Conservation (phyloP, 1,140 invertebrate species). For the Hyphantria cunea region DNA sequence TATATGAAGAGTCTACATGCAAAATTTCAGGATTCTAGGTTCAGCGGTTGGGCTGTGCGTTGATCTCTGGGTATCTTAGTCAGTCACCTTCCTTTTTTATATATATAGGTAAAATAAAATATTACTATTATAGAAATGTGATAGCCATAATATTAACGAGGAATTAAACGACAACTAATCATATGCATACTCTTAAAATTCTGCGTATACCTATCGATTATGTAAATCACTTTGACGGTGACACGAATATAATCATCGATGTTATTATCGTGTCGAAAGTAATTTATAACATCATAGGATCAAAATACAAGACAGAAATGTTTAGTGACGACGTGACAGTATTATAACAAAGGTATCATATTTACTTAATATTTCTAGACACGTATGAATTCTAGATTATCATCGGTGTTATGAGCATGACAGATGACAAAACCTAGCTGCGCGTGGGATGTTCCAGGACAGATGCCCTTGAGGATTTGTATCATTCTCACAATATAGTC, state of each 20-base stretch:
- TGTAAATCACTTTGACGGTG: conserved; percentile 27
- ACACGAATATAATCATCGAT: conserved; percentile 24
- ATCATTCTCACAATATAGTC: conserved; percentile 8
- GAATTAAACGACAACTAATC: not conserved
- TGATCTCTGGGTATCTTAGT: too few species aligned
- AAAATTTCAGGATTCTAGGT: too few species aligned
- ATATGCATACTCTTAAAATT: conserved; percentile 23
- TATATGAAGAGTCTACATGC: too few species aligned
- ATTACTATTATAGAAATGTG: too few species aligned
- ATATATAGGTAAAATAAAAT: too few species aligned
- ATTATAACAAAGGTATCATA: conserved; percentile 23
- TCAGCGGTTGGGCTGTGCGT: too few species aligned
- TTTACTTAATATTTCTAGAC: conserved; percentile 42
- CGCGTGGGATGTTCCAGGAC: conserved; percentile 28
- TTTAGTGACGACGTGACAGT: conserved; percentile 20
- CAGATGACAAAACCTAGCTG: conserved; percentile 33
- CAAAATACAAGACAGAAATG: conserved; percentile 28
- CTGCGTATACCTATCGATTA: conserved; percentile 19
- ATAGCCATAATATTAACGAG: conserved; percentile 1
- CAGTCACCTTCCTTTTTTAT: too few species aligned
- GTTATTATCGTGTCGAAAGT: conserved; percentile 33
- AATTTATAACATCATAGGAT: conserved; percentile 33
- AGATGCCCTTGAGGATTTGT: conserved; percentile 34
- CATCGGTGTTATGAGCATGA: conserved; percentile 31
- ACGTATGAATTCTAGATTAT: conserved; percentile 42